Conservation (phyloP, 2,888 invertebrate genomes). For the Hedya salicella region DNA sequence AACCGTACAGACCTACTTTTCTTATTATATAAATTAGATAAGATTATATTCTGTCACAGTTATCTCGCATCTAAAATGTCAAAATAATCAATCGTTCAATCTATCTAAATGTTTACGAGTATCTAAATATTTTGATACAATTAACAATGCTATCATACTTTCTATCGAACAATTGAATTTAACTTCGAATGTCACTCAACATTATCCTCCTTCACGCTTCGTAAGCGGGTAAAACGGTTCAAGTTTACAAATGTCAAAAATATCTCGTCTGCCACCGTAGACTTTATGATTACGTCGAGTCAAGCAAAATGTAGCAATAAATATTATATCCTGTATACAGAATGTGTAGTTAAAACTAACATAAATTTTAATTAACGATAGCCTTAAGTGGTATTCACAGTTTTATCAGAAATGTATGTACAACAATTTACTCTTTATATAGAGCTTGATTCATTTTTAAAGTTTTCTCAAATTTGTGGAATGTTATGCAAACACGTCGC, state of each 20-base stretch:
- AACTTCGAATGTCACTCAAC: slow-evolving; percentile 25
- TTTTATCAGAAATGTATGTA: no score
- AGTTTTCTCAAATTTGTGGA: no score
- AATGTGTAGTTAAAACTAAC: no score
- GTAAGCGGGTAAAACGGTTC: not conserved
- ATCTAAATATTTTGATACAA: slow-evolving; percentile 42
- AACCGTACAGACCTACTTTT: slow-evolving; percentile 16
- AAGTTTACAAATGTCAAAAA: not conserved
- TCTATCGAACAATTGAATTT: slow-evolving; percentile 40
- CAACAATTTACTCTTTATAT: no score
- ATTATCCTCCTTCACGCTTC: not conserved
- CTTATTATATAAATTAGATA: slow-evolving; percentile 30
- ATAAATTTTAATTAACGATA: no score
- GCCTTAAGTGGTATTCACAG: no score
- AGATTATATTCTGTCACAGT: slow-evolving; percentile 15
- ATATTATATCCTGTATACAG: no score
- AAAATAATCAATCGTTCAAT: slow-evolving; percentile 35
- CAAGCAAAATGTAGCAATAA: no score
- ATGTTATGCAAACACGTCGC: no score
- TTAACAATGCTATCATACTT: slow-evolving; percentile 38
- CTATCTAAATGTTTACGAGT: slow-evolving; percentile 27
- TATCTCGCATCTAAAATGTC: slow-evolving; percentile 38
- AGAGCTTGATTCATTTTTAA: no score
- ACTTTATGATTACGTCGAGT: no score
- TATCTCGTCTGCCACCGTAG: no score